Conservation (phyloP, 2,113 vertebrate species). For the Mixornis gularis region DNA sequence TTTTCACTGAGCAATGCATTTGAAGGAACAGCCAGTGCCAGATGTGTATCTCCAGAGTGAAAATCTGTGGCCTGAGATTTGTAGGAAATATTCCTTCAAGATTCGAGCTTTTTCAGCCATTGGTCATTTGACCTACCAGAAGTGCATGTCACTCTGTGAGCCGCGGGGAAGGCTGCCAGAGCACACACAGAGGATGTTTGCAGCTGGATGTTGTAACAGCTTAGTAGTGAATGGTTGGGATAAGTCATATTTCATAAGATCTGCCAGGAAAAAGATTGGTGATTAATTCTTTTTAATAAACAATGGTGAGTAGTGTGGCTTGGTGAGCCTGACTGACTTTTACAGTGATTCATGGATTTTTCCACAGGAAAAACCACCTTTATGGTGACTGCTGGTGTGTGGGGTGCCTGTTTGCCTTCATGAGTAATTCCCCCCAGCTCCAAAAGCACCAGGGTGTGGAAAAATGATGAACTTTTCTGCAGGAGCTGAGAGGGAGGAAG, state of each 20-base stretch:
- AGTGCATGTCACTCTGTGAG: neutral
- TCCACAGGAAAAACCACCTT: slow-evolving; percentile 10
- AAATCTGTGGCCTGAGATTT: neutral
- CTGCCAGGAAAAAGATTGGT: neutral
- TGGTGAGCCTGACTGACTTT: slow-evolving; percentile 2
- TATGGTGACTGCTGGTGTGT: neutral
- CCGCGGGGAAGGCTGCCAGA: neutral
- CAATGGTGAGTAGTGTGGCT: neutral
- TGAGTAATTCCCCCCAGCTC: slow-evolving; percentile 30
- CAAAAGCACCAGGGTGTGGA: neutral
- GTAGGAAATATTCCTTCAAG: slow-evolving; percentile 34
- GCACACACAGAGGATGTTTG: neutral
- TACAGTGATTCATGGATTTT: slow-evolving; percentile 24
- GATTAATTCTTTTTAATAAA: slow-evolving; percentile 17
- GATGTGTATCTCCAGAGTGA: neutral
- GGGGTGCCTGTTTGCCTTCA: neutral
- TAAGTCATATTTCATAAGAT: slow-evolving; percentile 42
- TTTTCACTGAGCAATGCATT: neutral
- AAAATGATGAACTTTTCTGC: neutral
- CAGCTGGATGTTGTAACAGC: slow-evolving; percentile 9
- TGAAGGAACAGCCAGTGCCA: neutral
- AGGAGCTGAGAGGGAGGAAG: slow-evolving; percentile 4
- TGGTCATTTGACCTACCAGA: slow-evolving; percentile 29
- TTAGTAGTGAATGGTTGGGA: neutral
- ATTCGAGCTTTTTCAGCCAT: slow-evolving; percentile 1